Conservation (phyloP, 2,113 vertebrate genomes). For the Carassius carassius region DNA sequence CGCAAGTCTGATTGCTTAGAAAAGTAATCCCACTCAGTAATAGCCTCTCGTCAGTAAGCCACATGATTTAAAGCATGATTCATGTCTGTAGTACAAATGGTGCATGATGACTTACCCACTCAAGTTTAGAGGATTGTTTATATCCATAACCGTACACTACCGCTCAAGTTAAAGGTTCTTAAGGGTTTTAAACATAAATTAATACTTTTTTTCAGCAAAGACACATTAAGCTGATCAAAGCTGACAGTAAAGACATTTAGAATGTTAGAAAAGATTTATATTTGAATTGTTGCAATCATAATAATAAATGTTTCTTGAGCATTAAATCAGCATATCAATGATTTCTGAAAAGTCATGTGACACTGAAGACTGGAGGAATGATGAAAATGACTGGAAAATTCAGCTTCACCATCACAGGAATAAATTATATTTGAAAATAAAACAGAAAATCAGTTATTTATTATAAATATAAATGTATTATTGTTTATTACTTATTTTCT, state of each 20-base stretch:
- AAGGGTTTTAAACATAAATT: not conserved
- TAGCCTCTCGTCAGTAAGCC: conserved; percentile 16
- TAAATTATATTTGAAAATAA: too few species aligned
- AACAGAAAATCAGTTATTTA: too few species aligned
- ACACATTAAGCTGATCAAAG: not conserved
- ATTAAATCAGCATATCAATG: too few species aligned
- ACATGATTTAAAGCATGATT: not conserved
- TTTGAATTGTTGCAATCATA: not conserved
- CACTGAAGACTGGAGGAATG: too few species aligned
- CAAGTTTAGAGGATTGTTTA: not conserved
- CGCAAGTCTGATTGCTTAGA: not conserved
- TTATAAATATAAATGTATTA: too few species aligned
- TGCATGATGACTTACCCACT: not conserved
- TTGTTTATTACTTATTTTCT: too few species aligned
- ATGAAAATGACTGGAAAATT: too few species aligned
- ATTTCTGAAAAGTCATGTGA: too few species aligned
- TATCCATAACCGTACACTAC: not conserved
- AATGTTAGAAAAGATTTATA: not conserved
- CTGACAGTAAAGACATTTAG: not conserved
- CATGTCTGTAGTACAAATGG: not conserved
- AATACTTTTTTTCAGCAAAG: not conserved
- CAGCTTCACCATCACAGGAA: too few species aligned
- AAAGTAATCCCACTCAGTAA: not conserved
- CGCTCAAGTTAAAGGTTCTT: not conserved
- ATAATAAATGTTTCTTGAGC: not conserved